These are phyloP conservation scores for Australoheros facetus DNA, from an alignment of 2,797 vertebrate genomes.

Conservation along the genomic window DNA sequence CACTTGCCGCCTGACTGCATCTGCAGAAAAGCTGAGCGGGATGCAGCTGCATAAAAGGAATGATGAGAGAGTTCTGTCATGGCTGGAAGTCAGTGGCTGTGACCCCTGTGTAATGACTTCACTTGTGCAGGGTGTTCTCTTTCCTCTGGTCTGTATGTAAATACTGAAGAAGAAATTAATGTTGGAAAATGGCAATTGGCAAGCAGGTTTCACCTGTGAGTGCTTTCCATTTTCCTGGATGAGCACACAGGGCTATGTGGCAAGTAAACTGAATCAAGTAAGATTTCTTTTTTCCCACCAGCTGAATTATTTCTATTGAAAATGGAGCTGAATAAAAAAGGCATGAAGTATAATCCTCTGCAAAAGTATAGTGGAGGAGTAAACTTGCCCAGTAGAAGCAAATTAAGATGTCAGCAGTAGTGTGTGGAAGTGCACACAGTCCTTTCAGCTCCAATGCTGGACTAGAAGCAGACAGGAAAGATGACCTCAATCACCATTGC, in stretches of 20 bases:
- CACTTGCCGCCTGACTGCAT: conserved; percentile 38
- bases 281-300: conserved; percentile 26
- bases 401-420: conserved; percentile 64
- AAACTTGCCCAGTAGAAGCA: conserved; percentile 53
- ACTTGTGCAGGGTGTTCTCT: conserved; percentile 26
- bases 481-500: conserved; percentile 57
- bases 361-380: conserved; percentile 41
- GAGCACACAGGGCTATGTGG: conserved; percentile 20
- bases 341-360: conserved; percentile 40
- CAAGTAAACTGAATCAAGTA: conserved; percentile 41
- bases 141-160: conserved; percentile 38
- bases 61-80: conserved; percentile 48
- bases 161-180: conserved; percentile 31
- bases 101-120: conserved; percentile 54
- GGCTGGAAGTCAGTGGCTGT: conserved; percentile 46
- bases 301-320: conserved; percentile 47
- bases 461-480: conserved; percentile 15
- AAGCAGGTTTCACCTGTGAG: conserved; percentile 33
- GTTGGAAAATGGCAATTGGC: conserved; percentile 41
- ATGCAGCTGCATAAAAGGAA: conserved; percentile 51
- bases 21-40: conserved; percentile 36
- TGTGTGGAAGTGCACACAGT: conserved; percentile 27
- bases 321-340: conserved; percentile 38
- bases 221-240: conserved; percentile 33
- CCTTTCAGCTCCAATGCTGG: conserved; percentile 32